These are phyloP conservation scores for Bradysia coprophila DNA, from an alignment of 1,140 invertebrate genomes.

Conservation along the genomic window DNA sequence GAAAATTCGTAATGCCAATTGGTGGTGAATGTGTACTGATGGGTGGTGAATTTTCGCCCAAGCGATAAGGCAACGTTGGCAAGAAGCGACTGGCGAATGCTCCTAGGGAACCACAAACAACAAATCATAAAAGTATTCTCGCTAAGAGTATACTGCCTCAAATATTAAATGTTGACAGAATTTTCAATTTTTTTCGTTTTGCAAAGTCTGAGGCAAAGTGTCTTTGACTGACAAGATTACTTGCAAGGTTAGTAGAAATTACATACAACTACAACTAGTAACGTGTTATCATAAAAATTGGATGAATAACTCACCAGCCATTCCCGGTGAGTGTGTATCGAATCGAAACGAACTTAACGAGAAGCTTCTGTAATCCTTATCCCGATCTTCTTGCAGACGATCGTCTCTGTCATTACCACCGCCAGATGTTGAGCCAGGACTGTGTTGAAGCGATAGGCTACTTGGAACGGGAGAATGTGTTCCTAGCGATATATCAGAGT, in stretches of 20 bases:
- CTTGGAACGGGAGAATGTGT: conserved; percentile 31
- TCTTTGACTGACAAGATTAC: no score
- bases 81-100: conserved; percentile 4
- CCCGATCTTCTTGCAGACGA: conserved; percentile 19
- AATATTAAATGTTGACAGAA: no score
- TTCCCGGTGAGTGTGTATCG: conserved; percentile 2
- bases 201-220: no score
- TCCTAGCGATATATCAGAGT: conserved; percentile 31
- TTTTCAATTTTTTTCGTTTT: no score
- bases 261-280: no score
- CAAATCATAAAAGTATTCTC: no score
- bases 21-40: conserved; percentile 7
- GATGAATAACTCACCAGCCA: neutral
- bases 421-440: conserved; percentile 22
- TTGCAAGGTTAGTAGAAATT: no score
- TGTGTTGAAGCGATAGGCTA: conserved; percentile 21
- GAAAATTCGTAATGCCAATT: conserved; percentile 20
- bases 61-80: conserved; percentile 4
- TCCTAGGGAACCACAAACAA: neutral
- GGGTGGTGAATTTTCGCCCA: conserved; percentile 6
- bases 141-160: no score
- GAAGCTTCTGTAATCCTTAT: conserved; percentile 18
- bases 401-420: conserved; percentile 21
- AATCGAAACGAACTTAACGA: conserved; percentile 10
- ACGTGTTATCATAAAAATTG: no score